These are phyloP conservation scores for Phalacrocorax carbo DNA, from an alignment of 2,113 vertebrate species.

Conservation along the genomic window DNA sequence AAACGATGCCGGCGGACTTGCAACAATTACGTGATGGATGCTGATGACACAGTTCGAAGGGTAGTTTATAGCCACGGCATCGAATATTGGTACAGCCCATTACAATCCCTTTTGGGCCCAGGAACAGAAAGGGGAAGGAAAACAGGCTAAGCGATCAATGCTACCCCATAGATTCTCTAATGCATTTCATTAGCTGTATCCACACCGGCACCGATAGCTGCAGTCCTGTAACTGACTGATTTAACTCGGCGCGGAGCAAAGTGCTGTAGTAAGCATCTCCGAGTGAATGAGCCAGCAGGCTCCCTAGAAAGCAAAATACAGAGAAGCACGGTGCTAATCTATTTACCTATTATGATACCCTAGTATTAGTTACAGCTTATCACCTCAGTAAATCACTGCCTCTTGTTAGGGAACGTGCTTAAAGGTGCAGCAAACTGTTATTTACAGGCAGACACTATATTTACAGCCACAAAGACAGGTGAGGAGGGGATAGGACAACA, in stretches of 20 bases:
- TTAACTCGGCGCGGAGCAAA: not conserved
- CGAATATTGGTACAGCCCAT: not conserved
- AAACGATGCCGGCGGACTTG: not conserved
- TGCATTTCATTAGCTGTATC: not conserved
- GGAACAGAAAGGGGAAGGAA: not conserved
- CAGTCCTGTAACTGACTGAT: not conserved
- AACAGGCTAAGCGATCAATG: not conserved
- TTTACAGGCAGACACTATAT: conserved; percentile 81
- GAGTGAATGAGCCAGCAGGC: not conserved
- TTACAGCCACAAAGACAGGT: conserved; percentile 76
- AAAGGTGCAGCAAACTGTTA: conserved; percentile 81
- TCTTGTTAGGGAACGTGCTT: conserved; percentile 75
- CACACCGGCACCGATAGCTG: not conserved
- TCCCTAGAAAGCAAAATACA: conserved; percentile 70
- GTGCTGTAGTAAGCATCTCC: conserved; percentile 21
- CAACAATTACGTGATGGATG: not conserved
- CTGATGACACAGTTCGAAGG: not conserved
- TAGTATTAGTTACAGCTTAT: conserved; percentile 90
- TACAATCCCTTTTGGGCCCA: not conserved
- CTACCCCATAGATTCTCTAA: not conserved
- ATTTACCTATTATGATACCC: conserved; percentile 87
- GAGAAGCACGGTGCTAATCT: conserved; percentile 57
- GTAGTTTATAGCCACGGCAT: not conserved
- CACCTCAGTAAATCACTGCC: conserved; percentile 88
- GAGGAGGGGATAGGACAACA: conserved; percentile 66